These are phyloP conservation scores for Astreopora myriophthalma DNA, from an alignment of 64 coral and sea anemone species.

Conservation along the genomic window DNA sequence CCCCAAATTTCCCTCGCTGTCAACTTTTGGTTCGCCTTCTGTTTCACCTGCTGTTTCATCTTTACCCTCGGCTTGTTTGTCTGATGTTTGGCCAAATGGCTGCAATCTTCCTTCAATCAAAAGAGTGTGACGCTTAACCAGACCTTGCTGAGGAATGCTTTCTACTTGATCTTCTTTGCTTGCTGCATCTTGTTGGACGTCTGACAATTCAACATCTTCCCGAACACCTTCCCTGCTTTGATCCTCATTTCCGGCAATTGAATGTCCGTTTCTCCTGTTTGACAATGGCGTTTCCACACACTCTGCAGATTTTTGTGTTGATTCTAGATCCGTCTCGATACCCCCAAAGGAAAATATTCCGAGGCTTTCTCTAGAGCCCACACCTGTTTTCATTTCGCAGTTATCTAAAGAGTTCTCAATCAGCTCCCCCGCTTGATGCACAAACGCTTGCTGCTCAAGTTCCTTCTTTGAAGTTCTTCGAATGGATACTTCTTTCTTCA, in stretches of 20 bases:
- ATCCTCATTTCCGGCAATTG: neutral
- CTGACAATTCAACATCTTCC: neutral
- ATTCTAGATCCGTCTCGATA: neutral
- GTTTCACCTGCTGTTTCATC: neutral
- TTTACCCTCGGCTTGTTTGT: neutral
- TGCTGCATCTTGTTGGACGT: neutral
- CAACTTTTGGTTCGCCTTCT: neutral
- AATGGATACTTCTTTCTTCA: conserved; percentile 34
- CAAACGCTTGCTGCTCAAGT: neutral
- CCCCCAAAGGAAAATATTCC: neutral
- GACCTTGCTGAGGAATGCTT: conserved; percentile 10
- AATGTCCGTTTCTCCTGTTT: neutral
- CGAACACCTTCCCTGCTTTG: neutral
- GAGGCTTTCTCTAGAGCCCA: neutral
- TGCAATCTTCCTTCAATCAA: conserved; percentile 27
- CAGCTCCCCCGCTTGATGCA: neutral
- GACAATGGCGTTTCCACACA: neutral
- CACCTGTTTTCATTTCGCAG: neutral
- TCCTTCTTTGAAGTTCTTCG: conserved; percentile 17
- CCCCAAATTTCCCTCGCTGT: neutral
- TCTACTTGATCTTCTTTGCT: neutral
- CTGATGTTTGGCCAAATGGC: neutral
- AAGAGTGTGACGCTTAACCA: conserved; percentile 36
- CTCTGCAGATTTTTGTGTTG: no score
- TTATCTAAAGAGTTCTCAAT: neutral